Base-by-base conservation (phyloP, 2,797 vertebrate species). In the Tauraco hartlaubi region DNA sequence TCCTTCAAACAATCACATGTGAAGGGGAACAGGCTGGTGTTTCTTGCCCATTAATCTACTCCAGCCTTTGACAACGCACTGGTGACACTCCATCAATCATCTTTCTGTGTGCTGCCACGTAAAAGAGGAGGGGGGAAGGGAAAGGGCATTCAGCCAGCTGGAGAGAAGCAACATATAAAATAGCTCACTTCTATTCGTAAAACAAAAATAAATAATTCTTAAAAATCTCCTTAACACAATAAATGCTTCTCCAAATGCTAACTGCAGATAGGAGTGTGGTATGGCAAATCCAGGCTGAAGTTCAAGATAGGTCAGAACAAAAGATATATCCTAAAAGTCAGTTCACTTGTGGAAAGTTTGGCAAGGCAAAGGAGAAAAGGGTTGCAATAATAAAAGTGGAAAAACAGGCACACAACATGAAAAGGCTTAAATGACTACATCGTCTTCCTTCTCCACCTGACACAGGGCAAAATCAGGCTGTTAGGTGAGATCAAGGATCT, bases 41-140 rank as follows among this genome's bases (percentile, higher is more conserved):
- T 94, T 91, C 92, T 92, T 90, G 88, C 80, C 91, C 96, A 94
- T 97, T 97, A 93, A 96, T 97, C 96, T 96, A 64, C 79, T 93
- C 88, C 95, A 96, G 94, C 94, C 94, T 91, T 96, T 95, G 96
- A 92, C 95, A 94, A 89, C 4, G 15, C 56, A 23, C 76, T 54
- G 67, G 83, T 93, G 92, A 94, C 44, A 73, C 73, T 92, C 92
- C 92, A 97, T 97, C 96, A 96, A 96, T 92, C 93, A 94, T 90
- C 83, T 64, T 82, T 79, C 74, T 1, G 5, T 77, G 77, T 2
- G 11, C 85, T 94, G 91, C 87, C 88, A 96, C 13, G 85, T 91
- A 95, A 68, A 88, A 90, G 41, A 76, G 59, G 55, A 88, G 75
- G 91, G 90, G 66, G 90, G 92, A 85, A 95, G 94, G 85, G 88